Evolutionary conservation across 2,888 invertebrate species (phyloP), one percentile per base, ranked within the genome.

Genomic region (Rhagium mordax): DNA sequence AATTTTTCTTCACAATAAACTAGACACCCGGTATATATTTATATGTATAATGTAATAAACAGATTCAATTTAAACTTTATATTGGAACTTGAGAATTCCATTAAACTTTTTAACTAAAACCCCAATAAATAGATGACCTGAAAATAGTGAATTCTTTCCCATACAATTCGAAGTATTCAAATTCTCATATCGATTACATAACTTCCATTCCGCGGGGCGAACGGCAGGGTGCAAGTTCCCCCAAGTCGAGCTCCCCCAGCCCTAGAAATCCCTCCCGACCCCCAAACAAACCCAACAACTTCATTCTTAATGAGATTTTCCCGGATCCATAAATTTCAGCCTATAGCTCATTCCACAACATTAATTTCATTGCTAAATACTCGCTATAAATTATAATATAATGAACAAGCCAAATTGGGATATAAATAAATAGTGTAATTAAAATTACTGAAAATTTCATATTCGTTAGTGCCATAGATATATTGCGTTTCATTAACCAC

Each of bases 261-360:
- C 67, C 62, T 62, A 70, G 70, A 64, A 74, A 70, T 68, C 66
- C 72, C 75, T 70, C 76, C 76, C 71, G 66, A 33, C 71, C 82
- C 84, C 81, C 82, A 77, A 85, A 84, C 84, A 86, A 87, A 87
- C 86, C 87, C 87, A 86, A 88, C 87, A 88, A 87, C 87, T 87
- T 87, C 86, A 88, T 88, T 88, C 87, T 88, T 88, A 88, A 88
- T 88, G 88, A 88, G 88, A 88, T 88, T 87, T 88, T 86, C 87
- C 87, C 87, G 87, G 87, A 87, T 88, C 88, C 87, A 88, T 88
- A 88, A 88, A 88, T 88, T 88, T 87, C 85, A 85, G 86, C 86
- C 87, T 86, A 88, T 87, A 87, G 86, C 87, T 87, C 87, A 88
- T 88, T 88, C 88, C 87, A 86, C 85, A 86, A 88, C 88, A 88